phyloP scores from a whole-genome alignment of 2,888 invertebrate species.

The Polymixis lichenea region DNA sequence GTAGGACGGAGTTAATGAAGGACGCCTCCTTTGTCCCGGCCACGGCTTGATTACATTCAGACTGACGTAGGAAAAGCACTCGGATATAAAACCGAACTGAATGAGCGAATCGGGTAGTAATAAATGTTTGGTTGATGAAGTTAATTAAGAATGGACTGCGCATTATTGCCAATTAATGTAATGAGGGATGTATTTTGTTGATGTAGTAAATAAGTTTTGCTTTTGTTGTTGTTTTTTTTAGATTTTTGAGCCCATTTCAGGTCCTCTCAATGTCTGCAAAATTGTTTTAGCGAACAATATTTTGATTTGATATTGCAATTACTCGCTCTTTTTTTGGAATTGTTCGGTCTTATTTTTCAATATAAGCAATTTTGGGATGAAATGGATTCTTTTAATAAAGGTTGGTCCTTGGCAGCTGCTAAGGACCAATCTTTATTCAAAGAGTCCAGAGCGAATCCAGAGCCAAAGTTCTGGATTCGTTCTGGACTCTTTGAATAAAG shows the following conservation, averaged over 20 bases:
- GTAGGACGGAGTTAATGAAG: constrained; percentile 85
- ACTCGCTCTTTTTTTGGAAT: too few relatives aligned
- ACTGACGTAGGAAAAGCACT: constrained; percentile 69
- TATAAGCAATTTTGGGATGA: too few relatives aligned
- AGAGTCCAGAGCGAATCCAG: too few relatives aligned
- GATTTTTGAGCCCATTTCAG: not conserved
- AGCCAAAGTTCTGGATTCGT: too few relatives aligned
- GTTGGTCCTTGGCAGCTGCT: too few relatives aligned
- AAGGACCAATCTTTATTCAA: too few relatives aligned
- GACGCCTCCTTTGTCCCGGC: constrained; percentile 84
- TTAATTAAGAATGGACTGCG: constrained; percentile 42
- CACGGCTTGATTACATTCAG: constrained; percentile 84
- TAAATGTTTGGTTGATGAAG: constrained; percentile 38
- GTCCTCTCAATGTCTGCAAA: not conserved
- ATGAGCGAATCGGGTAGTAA: constrained; percentile 47
- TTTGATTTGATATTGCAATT: too few relatives aligned
- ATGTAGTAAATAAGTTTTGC: not conserved
- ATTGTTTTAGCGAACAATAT: not conserved
- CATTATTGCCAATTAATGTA: constrained; percentile 35
- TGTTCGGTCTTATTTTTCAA: too few relatives aligned
- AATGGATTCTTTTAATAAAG: too few relatives aligned
- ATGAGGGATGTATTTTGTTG: constrained; percentile 11
- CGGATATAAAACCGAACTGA: constrained; percentile 69
- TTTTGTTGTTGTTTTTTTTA: not conserved
- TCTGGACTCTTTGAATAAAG: too few relatives aligned